Evolutionary conservation across 2,113 vertebrate species (phyloP), one percentile per base, ranked within the genome.

Genomic region (Semicossyphus pulcher): DNA sequence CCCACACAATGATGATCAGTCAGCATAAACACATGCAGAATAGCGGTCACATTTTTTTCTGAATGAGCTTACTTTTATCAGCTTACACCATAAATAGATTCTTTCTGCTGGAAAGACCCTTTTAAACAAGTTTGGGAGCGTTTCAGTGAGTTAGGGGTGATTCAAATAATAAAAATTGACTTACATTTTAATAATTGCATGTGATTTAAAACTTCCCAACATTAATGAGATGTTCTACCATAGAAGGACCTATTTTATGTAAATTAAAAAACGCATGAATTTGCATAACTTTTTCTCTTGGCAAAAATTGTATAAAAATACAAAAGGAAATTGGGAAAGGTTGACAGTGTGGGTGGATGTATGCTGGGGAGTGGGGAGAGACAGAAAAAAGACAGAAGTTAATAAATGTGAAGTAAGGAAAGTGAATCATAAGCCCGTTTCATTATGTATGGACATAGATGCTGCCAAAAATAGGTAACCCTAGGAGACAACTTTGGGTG

Each of bases 401-500:
- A 56, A 64, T 41, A 74, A 1, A 72, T 52, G 18, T 8, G 10
- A 34, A 64, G n/a, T 18, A 49, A 66, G 61, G 57, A 86, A 72
- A 67, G 75, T 41, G 59, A 74, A 56, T 69, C 42, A 63, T 61
- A 62, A 12, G 44, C 16, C 20, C 51, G 42, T 53, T 34, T 42
- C 65, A 28, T 45, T 41, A 42, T 52, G 64, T 72, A 57, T 31
- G 42, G 60, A 74, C 61, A 70, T 78, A 26, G 53, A 72, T 67
- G 31, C 32, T 48, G 41, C 18, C 15, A 31, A 32, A 75, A 53
- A 56, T 39, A 42, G 41, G 80, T 36, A 63, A 71, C 85, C 82
- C 67, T 54, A n/a, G 59, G 81, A 75, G 56, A 71, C 72, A 65
- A 12, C 61, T 41, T 44, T 72, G 73, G 70, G 58, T 64, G 63